phyloP scores from a whole-genome alignment of 2,113 vertebrate species.

The Embiotoca jacksoni region DNA sequence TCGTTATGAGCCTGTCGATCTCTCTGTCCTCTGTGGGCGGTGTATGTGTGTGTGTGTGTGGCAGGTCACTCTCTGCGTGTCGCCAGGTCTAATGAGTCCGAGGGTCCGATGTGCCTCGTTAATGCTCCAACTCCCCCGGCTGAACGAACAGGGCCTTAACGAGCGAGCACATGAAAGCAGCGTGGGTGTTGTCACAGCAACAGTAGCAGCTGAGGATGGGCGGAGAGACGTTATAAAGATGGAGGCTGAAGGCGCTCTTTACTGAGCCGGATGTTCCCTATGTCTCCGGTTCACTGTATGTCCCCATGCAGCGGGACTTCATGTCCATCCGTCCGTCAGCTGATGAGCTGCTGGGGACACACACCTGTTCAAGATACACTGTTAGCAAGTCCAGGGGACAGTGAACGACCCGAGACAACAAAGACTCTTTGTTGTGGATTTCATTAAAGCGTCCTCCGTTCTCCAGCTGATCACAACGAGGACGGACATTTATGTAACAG shows the following conservation, averaged over 20 bases:
- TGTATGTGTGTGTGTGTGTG: background rate
- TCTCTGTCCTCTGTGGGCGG: slow-evolving; percentile 6
- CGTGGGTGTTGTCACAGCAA: slow-evolving; percentile 40
- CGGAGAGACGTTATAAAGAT: slow-evolving; percentile 16
- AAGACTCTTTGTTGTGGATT: slow-evolving; percentile 15
- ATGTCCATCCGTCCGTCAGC: too few species aligned
- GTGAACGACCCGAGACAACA: background rate
- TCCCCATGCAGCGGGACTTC: background rate
- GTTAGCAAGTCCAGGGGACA: background rate
- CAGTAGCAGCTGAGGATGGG: slow-evolving; percentile 9
- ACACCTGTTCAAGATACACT: background rate
- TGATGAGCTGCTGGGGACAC: too few species aligned
- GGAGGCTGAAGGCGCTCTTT: slow-evolving; percentile 10
- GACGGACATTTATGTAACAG: slow-evolving; percentile 14
- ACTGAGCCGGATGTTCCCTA: background rate
- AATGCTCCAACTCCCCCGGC: background rate
- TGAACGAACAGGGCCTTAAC: slow-evolving; percentile 14
- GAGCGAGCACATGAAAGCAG: slow-evolving; percentile 24
- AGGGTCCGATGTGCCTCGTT: slow-evolving; percentile 22
- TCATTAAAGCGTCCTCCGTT: slow-evolving; percentile 24
- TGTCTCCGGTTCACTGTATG: background rate
- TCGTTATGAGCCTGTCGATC: slow-evolving; percentile 32
- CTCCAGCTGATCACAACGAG: slow-evolving; percentile 43
- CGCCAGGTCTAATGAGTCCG: slow-evolving; percentile 39
- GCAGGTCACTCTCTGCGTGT: background rate